Base-by-base conservation (phyloP, 2,797 vertebrate genomes). In the Rhabdomys pumilio region DNA sequence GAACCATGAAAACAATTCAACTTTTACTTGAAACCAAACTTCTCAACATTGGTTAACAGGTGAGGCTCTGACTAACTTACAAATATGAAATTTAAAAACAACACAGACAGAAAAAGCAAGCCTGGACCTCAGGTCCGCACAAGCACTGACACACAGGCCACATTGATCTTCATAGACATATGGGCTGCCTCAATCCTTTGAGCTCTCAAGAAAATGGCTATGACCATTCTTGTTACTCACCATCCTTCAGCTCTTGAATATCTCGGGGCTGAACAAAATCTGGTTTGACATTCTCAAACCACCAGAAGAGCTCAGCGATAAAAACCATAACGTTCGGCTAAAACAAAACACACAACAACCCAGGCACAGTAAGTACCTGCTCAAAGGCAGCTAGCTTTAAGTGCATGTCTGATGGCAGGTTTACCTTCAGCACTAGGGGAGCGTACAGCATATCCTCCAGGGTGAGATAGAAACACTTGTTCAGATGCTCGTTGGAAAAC, bases 251-350 rank as follows among this genome's bases (percentile, higher is more conserved):
- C 95, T 99, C 99, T 96, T 99, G 99, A 61, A 99, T 96, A 90
- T 99, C 99, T 96, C 99, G 99, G 72, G 99, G 99, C 50, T 99
- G 99, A 0, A 99, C 99, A 24, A 99, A 99, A 79, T 99, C 99
- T 13, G 99, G 99, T 96, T 99, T 99, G 96, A 99, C 99, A 1
- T 98, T 99, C 98, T 99, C 99, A 98, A 99, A 99, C 99, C 99
- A 99, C 99, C 99, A 99, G 98, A 99, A 99, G 67, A 99, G 99
- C 89, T 99, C 99, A 4, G 99, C 99, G 50, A 99, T 99, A 91
- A 99, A 99, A 59, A 99, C 99, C 99, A 99, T 99, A 3, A 99
- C 84, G 0, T 99, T 99, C 13, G 99, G 99, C 99, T 99, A 96
- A 19, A 10, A 96, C 50, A 94, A 75, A 19, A 61, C 82, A 53